Base-by-base conservation (phyloP, 2,888 invertebrate species). In the Hemithea aestivaria region DNA sequence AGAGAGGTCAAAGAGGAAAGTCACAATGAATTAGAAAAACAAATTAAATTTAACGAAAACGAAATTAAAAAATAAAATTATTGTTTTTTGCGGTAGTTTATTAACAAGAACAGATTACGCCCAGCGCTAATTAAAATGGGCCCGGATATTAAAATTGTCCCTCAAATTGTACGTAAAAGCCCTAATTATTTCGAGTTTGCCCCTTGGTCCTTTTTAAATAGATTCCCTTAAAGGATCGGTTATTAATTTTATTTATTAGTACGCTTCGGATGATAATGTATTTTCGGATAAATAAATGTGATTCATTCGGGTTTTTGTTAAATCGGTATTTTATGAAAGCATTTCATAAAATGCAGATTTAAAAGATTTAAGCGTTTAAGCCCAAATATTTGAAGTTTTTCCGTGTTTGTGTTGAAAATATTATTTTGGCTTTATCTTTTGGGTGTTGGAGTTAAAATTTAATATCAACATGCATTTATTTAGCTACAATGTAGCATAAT, bases 101-200 rank as follows among this genome's bases (percentile, higher is more conserved):
- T 29, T 20, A 35, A 41, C 32, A 37, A 29, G 47, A 47, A 34
- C 37, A 42, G 51, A 42, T 49, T 39, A 36, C 35, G 45, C 35
- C 25, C 33, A 48, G 35, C 25, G 41, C 29, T 35, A 27, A 42
- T 35, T 22, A 21, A 22, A 27, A 51, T 48, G 40, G 35, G 43
- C 2, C 16, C 16, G 16, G 16, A 51, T 46, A 40, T 51, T 45
- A 30, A 48, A 49, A 51, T 48, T 51, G 47, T 51, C 45, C 10
- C 40, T 24, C 28, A 49, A 55, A 55, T 55, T 52, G 48, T 41
- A 50, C 42, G 40, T 35, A 39, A 31, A 36, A 37, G 24, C 36
- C 45, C 43, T 48, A 37, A 48, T 46, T 53, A 47, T 43, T 48
- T 42, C 1, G 22, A 45, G 39, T 42, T 45, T 28, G 25, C 34